phyloP scores from a whole-genome alignment of 2,113 vertebrate species.

The Martes martes region DNA sequence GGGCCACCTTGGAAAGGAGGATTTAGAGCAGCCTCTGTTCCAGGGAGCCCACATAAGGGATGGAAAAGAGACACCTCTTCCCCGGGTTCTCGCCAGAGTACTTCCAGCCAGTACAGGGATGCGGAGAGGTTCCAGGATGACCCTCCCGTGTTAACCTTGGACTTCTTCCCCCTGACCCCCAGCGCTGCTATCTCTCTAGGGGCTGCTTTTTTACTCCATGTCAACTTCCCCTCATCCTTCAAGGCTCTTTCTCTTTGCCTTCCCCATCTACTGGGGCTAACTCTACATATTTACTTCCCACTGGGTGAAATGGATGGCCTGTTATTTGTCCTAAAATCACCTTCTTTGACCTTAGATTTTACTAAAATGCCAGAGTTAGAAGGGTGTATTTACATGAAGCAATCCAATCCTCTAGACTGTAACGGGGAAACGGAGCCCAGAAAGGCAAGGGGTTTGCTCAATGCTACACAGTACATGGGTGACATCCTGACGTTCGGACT shows the following conservation, averaged over 20 bases:
- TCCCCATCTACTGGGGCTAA: neutral
- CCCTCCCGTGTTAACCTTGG: neutral
- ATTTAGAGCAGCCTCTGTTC: neutral
- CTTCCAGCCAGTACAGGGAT: neutral
- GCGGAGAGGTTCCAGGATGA: neutral
- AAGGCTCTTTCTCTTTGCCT: neutral
- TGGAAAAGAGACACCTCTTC: neutral
- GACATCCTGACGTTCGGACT: neutral
- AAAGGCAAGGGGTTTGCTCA: neutral
- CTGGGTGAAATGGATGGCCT: neutral
- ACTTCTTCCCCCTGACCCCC: accelerated
- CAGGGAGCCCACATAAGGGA: neutral
- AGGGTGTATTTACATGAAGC: neutral
- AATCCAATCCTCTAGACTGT: neutral
- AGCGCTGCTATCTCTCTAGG: neutral
- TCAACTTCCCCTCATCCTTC: neutral
- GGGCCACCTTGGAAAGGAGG: neutral
- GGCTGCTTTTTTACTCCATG: neutral
- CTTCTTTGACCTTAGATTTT: neutral
- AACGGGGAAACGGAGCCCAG: neutral
- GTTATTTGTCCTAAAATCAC: neutral
- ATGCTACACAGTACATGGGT: neutral
- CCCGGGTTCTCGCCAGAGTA: neutral
- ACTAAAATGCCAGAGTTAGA: neutral
- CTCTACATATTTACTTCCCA: too few relatives aligned